Conservation (phyloP, 2,888 invertebrate species). For the Dexiosoma caninum region DNA sequence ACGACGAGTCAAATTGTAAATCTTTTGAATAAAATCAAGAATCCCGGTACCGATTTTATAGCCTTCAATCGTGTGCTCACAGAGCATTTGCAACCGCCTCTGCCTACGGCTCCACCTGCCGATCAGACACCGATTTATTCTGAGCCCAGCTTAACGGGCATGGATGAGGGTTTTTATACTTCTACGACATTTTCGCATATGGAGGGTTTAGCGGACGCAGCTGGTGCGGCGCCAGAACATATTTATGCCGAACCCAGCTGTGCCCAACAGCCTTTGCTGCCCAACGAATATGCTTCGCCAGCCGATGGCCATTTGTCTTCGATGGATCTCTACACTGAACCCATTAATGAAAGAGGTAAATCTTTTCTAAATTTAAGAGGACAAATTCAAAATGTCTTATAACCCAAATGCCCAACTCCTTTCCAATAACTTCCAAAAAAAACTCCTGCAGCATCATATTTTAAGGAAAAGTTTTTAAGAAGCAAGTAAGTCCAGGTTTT, state of each 20-base stretch:
- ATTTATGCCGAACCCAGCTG: constrained; percentile 74
- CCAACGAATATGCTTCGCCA: constrained; percentile 73
- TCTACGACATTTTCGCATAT: constrained; percentile 53
- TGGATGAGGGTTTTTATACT: constrained; percentile 63
- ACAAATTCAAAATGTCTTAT: constrained; percentile 40
- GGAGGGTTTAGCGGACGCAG: constrained; percentile 10
- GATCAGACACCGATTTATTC: constrained; percentile 71
- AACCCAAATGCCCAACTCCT: constrained; percentile 22
- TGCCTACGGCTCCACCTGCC: constrained; percentile 66
- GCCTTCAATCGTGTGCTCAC: constrained; percentile 71
- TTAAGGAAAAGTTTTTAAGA: not conserved
- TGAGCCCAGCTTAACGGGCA: constrained; percentile 69
- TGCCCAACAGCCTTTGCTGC: constrained; percentile 71
- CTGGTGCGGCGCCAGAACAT: constrained; percentile 67
- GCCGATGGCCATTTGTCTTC: constrained; percentile 69
- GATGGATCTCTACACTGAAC: constrained; percentile 73
- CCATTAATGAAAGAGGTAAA: constrained; percentile 73
- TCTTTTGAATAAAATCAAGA: constrained; percentile 68
- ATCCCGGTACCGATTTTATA: constrained; percentile 69
- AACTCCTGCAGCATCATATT: constrained; percentile 25
- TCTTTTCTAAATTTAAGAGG: constrained; percentile 52
- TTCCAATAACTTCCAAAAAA: constrained; percentile 30
- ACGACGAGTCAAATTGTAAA: constrained; percentile 71
- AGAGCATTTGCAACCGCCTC: constrained; percentile 69
- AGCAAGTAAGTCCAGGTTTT: constrained; percentile 36